Base-by-base conservation (phyloP, 2,113 vertebrate genomes). In the Labeo rohita region DNA sequence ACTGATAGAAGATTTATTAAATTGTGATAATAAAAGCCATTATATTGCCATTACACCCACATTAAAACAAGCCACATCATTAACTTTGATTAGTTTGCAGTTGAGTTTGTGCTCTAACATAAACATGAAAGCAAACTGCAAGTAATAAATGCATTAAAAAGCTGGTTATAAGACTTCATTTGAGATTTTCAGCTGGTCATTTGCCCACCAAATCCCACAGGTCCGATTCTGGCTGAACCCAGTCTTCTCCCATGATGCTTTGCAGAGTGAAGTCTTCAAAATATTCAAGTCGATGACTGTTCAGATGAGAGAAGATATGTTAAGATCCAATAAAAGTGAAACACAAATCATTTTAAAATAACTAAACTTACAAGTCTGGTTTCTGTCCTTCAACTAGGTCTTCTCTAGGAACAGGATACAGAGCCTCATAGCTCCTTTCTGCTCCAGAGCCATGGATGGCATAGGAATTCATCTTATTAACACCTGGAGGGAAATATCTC, bases 391-490 rank as follows among this genome's bases (percentile, higher is more conserved):
- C 88, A 43, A 86, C 88, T 12, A 89, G 77, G 13, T 96, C 92
- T 61, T 91, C 88, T 80, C 84, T 89, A 13, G 94, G 92, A 86
- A 96, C 47, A 36, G 92, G 91, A 90, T 94, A 94, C 86, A 96
- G 91, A 34, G 85, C 87, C 91, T 95, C 93, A 47, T 94, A 96
- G 15, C 86, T 93, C 61, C 93, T 93, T 85, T 86, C 85, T 72
- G 84, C 91, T 16, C 86, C 91, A 47, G 93, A 95, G 11, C 95
- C 95, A 47, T 93, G 93, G 87, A 95, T 94, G 65, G 93, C 92
- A 39, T 93, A 93, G n/a, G 92, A 96, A 93, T 95, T 96, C 84
- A 90, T 96, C 92, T 94, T 95, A 89, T 96, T 87, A 87, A 95
- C 87, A 61, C 90, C 91, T 65, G 92, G 90, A 39, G 92, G 93